Conservation (phyloP, 2,888 invertebrate genomes). For the Blastobasis adustella region DNA sequence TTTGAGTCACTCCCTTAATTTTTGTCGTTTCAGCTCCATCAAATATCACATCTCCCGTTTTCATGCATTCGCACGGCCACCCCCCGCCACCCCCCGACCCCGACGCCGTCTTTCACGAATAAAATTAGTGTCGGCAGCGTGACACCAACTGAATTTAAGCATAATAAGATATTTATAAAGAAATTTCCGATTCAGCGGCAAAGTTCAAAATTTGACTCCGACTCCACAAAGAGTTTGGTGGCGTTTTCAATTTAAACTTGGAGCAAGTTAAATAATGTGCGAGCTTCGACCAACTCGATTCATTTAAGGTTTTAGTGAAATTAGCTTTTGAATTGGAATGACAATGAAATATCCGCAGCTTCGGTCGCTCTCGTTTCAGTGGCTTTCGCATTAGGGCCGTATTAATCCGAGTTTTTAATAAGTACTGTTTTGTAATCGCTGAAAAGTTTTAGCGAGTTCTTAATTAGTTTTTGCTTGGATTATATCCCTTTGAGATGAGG, state of each 20-base stretch:
- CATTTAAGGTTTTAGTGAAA: conserved; percentile 73
- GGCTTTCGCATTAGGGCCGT: conserved; percentile 33
- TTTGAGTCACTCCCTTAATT: conserved; percentile 44
- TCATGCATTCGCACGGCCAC: conserved; percentile 66
- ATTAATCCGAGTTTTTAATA: conserved; percentile 29
- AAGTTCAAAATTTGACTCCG: conserved; percentile 73
- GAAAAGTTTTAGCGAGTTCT: not conserved
- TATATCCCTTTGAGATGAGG: no score
- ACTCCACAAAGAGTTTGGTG: conserved; percentile 69
- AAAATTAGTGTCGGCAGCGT: conserved; percentile 74
- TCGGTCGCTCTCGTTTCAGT: conserved; percentile 19
- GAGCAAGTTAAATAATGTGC: conserved; percentile 73
- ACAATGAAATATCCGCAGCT: conserved; percentile 56
- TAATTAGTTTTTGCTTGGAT: no score
- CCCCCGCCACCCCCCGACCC: conserved; percentile 32
- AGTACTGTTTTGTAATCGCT: conserved; percentile 5
- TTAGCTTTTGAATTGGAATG: conserved; percentile 70
- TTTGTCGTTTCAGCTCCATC: conserved; percentile 71
- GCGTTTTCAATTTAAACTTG: conserved; percentile 75
- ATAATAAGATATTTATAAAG: conserved; percentile 75
- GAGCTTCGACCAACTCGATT: conserved; percentile 68
- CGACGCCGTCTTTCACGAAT: conserved; percentile 67
- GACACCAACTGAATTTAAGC: conserved; percentile 74
- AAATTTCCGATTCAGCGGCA: conserved; percentile 73
- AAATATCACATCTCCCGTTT: conserved; percentile 69